Evolutionary conservation across 2,888 invertebrate species (phyloP).

Genomic region (Glaucopsyche alexis): DNA sequence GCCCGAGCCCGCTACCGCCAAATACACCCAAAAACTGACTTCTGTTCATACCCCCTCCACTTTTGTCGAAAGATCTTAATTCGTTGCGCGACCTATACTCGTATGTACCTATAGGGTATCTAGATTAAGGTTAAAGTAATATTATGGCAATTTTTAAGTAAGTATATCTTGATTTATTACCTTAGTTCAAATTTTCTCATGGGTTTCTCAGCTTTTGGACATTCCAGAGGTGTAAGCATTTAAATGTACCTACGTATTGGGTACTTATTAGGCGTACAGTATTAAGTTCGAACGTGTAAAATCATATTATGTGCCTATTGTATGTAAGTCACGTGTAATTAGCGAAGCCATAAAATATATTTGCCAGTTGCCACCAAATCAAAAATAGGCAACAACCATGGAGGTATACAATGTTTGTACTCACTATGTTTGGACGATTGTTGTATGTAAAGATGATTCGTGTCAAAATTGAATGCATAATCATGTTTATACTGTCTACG

Average conservation of each 20-base stretch:
- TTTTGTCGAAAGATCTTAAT: too few species aligned
- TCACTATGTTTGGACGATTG: constrained; percentile 7
- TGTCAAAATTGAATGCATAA: constrained; percentile 33
- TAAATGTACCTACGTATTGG: background rate
- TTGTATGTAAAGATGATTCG: constrained; percentile 25
- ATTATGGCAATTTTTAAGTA: too few species aligned
- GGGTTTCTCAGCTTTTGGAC: background rate
- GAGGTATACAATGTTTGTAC: constrained; percentile 11
- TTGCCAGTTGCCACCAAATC: background rate
- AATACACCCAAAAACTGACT: too few species aligned
- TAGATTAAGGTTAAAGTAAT: too few species aligned
- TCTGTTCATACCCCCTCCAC: too few species aligned
- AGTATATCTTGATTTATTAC: too few species aligned
- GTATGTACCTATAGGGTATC: too few species aligned
- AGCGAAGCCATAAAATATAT: background rate
- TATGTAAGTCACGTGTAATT: background rate
- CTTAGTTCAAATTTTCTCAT: background rate
- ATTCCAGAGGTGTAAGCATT: background rate
- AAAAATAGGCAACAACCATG: background rate
- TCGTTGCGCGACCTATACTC: too few species aligned
- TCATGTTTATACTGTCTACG: constrained; percentile 32
- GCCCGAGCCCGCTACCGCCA: too few species aligned
- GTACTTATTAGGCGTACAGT: background rate
- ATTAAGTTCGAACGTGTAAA: background rate
- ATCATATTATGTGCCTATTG: background rate